Evolutionary conservation across 2,888 invertebrate species (phyloP).

Genomic region (Tupiocoris notatus): DNA sequence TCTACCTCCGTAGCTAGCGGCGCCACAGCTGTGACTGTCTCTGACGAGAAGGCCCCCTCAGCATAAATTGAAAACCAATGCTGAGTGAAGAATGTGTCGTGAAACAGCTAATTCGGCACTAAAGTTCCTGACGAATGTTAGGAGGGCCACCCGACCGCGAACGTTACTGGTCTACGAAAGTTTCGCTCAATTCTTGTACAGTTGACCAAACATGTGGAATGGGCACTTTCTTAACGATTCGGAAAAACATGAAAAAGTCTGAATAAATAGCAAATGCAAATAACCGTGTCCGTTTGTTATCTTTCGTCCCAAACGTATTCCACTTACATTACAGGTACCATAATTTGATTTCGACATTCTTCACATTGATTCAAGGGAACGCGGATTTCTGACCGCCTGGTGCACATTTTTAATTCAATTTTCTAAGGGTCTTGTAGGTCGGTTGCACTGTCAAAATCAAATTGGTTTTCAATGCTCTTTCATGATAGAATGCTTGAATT

Average conservation of each 20-base stretch:
- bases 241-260: not conserved
- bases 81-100: constrained; percentile 25
- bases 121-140: constrained; percentile 1
- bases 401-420: too few relatives aligned
- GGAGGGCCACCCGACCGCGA: constrained; percentile 26
- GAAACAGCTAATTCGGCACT: not conserved
- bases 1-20: constrained; percentile 69
- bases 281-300: too few relatives aligned
- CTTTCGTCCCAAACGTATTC: too few relatives aligned
- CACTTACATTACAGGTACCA: too few relatives aligned
- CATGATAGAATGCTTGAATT: too few relatives aligned
- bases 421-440: too few relatives aligned
- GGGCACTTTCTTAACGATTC: not conserved
- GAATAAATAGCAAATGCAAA: not conserved
- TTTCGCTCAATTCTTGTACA: not conserved
- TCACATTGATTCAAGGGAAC: too few relatives aligned
- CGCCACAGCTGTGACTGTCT: constrained; percentile 60
- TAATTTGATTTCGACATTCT: too few relatives aligned
- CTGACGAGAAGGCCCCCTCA: constrained; percentile 60
- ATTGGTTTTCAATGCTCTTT: too few relatives aligned
- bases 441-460: too few relatives aligned
- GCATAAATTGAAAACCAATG: constrained; percentile 55
- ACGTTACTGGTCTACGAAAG: not conserved
- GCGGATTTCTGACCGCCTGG: too few relatives aligned
- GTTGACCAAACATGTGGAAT: too few relatives aligned